Evolutionary conservation across 2,797 vertebrate species (phyloP), one percentile per base, ranked within the genome.

Genomic region (Myotis pilosus): DNA sequence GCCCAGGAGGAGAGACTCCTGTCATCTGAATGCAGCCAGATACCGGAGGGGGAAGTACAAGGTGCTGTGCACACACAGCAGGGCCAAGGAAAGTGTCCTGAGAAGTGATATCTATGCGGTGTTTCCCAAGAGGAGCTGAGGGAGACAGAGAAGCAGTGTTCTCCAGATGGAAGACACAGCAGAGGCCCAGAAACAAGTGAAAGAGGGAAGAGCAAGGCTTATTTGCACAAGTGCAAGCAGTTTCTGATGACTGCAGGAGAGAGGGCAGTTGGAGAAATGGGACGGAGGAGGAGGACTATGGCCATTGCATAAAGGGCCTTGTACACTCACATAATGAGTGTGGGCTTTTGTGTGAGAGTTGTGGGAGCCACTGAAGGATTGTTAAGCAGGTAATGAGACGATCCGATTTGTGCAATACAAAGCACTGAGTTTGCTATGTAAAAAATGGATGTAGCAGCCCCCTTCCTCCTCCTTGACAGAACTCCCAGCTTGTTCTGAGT

Each of bases 381-480:
- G 49, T 78, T 64, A 89, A 71, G 30, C 33, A 89, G 87, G 38
- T 71, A 84, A 68, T 7, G 60, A 33, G 36, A 36, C 4, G 15
- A 64, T 41, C 62, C 64, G 23, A 49, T 60, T 20, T 36, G 17
- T 60, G 28, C 22, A n/a, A 84, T 33, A 33, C 75, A 74, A 72
- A 91, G 28, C 16, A 51, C 11, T 84, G 8, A 2, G 22, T 62
- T 82, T 80, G 62, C 62, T 81, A 0, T 28, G 51, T 13, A 25
- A 87, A 78, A 91, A 90, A 38, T 3, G 30, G 51, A 69, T 9
- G 12, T 19, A 16, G 64, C 69, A 7, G 19, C 1, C 6, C 10
- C 16, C 28, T 81, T 80, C 36, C 80, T 93, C 23, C 16, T 83
- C 66, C 64, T 30, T 57, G 57, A 51, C 4, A 82, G 66, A 94